Evolutionary conservation across 2,888 invertebrate genomes (phyloP).

Genomic region (Cephus nigrinus): DNA sequence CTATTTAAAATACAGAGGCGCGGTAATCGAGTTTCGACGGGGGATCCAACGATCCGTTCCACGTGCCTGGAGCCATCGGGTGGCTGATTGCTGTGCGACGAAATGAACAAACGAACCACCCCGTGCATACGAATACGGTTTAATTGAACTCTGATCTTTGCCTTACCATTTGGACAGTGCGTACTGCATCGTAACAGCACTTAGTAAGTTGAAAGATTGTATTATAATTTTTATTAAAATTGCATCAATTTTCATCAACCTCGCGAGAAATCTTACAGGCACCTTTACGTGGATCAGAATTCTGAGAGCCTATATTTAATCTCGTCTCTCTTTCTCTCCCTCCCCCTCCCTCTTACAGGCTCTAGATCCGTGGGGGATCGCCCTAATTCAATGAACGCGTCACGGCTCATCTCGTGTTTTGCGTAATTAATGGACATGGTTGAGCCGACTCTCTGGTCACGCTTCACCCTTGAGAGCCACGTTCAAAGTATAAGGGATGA

Average conservation of each 20-base stretch:
- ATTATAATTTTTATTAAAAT: background rate
- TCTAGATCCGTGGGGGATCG: conserved; percentile 36
- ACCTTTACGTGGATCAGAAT: background rate
- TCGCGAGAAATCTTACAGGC: background rate
- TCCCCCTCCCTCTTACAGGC: conserved; percentile 8
- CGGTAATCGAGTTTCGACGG: conserved; percentile 32
- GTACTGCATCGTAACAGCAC: background rate
- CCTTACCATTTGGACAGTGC: background rate
- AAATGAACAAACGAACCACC: conserved; percentile 38
- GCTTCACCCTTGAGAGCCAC: background rate
- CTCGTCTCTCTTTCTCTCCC: background rate
- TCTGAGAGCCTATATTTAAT: background rate
- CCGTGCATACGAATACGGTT: conserved; percentile 15
- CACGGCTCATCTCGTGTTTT: conserved; percentile 35
- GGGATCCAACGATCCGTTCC: conserved; percentile 18
- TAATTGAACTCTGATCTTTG: background rate
- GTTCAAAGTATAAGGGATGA: background rate
- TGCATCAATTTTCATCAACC: background rate
- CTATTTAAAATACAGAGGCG: conserved; percentile 3
- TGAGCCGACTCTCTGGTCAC: background rate
- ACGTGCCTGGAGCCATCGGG: conserved; percentile 37
- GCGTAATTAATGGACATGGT: conserved; percentile 49
- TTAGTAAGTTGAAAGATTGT: background rate
- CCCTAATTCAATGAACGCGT: conserved; percentile 48
- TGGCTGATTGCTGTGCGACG: conserved; percentile 38